Evolutionary conservation across 2,797 vertebrate genomes (phyloP).

Genomic region (Syndactyla subalaris): DNA sequence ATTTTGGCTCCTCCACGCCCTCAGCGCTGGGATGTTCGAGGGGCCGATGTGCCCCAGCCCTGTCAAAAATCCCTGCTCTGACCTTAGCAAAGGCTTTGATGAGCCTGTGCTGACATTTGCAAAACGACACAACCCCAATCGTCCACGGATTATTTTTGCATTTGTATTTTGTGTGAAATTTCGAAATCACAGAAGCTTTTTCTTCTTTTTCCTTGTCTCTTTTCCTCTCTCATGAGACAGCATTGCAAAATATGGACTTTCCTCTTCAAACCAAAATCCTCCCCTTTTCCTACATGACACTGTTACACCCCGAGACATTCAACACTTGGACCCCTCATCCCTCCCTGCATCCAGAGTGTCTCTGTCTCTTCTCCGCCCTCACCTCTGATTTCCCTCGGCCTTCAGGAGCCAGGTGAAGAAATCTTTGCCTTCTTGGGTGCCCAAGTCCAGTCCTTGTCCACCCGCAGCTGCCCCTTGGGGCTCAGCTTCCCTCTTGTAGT

Average conservation of each 20-base stretch:
- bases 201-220: background rate
- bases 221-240: background rate
- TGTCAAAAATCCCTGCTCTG: background rate
- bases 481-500: background rate
- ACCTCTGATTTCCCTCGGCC: slow-evolving; percentile 43
- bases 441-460: background rate
- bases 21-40: fast-evolving
- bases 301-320: fast-evolving
- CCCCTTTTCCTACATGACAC: fast-evolving
- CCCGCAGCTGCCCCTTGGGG: fast-evolving
- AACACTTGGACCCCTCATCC: fast-evolving
- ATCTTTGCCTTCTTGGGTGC: background rate
- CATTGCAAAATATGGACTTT: background rate
- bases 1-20: background rate
- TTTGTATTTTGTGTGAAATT: background rate
- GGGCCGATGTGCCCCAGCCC: background rate
- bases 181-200: background rate
- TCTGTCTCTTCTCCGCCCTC: background rate
- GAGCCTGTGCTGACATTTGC: background rate
- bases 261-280: background rate
- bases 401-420: slow-evolving; percentile 44
- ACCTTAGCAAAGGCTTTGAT: background rate
- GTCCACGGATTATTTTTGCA: too few species aligned
- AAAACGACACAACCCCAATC: background rate
- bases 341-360: background rate